phyloP scores from a whole-genome alignment of 2,113 vertebrate species.

The Brachypteracias leptosomus region DNA sequence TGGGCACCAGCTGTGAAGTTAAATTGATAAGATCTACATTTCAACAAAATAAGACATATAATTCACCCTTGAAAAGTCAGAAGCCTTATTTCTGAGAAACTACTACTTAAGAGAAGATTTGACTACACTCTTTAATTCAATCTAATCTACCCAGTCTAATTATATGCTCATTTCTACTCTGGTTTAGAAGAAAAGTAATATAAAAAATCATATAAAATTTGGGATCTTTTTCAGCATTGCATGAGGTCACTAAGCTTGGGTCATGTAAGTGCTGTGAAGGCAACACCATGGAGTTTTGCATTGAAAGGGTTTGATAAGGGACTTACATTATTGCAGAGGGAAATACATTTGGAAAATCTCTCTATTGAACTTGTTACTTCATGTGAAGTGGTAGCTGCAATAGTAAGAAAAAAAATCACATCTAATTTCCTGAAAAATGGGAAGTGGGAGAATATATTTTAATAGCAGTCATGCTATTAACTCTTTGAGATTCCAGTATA shows the following conservation, averaged over 20 bases:
- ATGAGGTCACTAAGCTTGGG: neutral
- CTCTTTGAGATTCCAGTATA: slow-evolving; percentile 13
- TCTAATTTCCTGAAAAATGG: slow-evolving; percentile 8
- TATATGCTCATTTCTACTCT: neutral
- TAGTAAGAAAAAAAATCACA: neutral
- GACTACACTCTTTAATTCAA: slow-evolving; percentile 30
- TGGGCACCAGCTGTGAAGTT: slow-evolving; percentile 3
- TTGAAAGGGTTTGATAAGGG: slow-evolving; percentile 13
- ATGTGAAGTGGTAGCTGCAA: neutral
- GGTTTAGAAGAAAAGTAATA: neutral
- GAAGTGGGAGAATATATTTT: neutral
- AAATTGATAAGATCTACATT: slow-evolving; percentile 52
- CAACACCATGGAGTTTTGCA: slow-evolving; percentile 13
- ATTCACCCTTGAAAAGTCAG: slow-evolving; percentile 44
- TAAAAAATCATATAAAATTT: neutral
- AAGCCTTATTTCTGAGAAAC: slow-evolving; percentile 19
- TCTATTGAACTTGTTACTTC: neutral
- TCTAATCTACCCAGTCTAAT: slow-evolving; percentile 35
- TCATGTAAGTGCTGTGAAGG: neutral
- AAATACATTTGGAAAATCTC: neutral
- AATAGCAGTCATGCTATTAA: neutral
- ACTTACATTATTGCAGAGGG: neutral
- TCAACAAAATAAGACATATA: slow-evolving; percentile 38
- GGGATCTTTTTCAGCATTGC: slow-evolving; percentile 25
- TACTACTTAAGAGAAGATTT: slow-evolving; percentile 32